Evolutionary conservation across 1,140 invertebrate genomes (phyloP), one percentile per base, ranked within the genome.

Genomic region (Tetragnatha versicolor): DNA sequence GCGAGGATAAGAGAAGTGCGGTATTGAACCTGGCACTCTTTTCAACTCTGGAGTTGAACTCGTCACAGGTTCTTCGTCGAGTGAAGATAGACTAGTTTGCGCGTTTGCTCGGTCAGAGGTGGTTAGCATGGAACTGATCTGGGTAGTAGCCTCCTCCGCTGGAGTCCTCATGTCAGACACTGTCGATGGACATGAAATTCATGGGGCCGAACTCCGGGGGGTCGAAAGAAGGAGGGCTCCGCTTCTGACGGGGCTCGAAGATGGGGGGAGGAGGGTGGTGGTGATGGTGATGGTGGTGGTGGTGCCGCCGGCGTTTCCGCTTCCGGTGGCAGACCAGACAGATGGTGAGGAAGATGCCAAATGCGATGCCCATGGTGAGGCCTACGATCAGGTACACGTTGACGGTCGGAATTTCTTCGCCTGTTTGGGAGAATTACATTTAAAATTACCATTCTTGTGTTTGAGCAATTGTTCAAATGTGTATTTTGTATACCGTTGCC

Each of bases 151-250:
- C 35, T 27, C 33, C 60, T 25, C 27, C n/a, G 9, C 31, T 31
- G 2, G 29, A n/a, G n/a, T n/a, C 45, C 73, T 14, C 22, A 25
- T 76, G 76, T 78, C 76, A 78, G 17, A 78, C 76, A 10, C 61
- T 78, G 29, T 78, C 76, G 14, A 79, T 58, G 33, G 65, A 70
- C 39, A 72, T 60, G 68, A 79, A 79, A 61, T 58, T 45, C 45
- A 72, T 70, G 20, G 45, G 55, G n/a, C 39, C 53, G 35, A 72
- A 49, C 17, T 61, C 53, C 53, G 51, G 87, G 87, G 82, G 88
- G 88, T 25, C 87, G 84, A 82, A 88, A 85, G 79, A 87, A n/a
- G n/a, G 87, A 17, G 88, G 82, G 73, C 55, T 60, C 51, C 87
- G 84, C 75, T 88, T 86, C 3, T 88, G 88, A 42, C 81, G 45